Evolutionary conservation across 2,888 invertebrate species (phyloP).

Genomic region (Cheilosia grossa): DNA sequence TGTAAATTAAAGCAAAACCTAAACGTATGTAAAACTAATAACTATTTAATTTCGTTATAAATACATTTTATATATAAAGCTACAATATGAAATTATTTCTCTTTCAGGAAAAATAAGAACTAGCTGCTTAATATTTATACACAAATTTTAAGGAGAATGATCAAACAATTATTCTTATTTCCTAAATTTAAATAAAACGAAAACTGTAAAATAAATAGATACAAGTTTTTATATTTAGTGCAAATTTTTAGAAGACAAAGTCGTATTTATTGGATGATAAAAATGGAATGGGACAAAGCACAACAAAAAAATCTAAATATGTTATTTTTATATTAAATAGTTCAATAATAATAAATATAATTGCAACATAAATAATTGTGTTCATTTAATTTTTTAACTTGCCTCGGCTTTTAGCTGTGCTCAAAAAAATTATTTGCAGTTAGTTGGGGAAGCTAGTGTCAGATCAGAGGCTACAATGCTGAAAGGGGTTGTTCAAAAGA

Average conservation of each 20-base stretch:
- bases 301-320: slow-evolving; percentile 30
- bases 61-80: slow-evolving; percentile 41
- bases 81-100: slow-evolving; percentile 10
- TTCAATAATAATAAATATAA: slow-evolving; percentile 33
- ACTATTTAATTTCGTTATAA: neutral
- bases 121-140: slow-evolving; percentile 23
- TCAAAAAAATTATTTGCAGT: too few relatives aligned
- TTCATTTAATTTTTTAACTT: too few relatives aligned
- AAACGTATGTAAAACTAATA: neutral
- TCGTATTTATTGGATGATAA: slow-evolving; percentile 23
- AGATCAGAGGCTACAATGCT: too few relatives aligned
- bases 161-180: slow-evolving; percentile 8
- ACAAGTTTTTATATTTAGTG: slow-evolving; percentile 28
- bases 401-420: too few relatives aligned
- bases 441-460: too few relatives aligned
- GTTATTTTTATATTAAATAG: slow-evolving; percentile 53
- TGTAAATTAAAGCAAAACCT: slow-evolving; percentile 2
- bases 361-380: slow-evolving; percentile 7
- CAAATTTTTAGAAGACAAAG: slow-evolving; percentile 10
- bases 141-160: slow-evolving; percentile 18
- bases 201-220: neutral
- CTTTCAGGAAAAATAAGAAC: neutral
- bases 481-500: too few relatives aligned
- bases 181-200: neutral
- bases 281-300: slow-evolving; percentile 5